Conservation (phyloP, 2,113 vertebrate genomes). For the Loxodonta africana region DNA sequence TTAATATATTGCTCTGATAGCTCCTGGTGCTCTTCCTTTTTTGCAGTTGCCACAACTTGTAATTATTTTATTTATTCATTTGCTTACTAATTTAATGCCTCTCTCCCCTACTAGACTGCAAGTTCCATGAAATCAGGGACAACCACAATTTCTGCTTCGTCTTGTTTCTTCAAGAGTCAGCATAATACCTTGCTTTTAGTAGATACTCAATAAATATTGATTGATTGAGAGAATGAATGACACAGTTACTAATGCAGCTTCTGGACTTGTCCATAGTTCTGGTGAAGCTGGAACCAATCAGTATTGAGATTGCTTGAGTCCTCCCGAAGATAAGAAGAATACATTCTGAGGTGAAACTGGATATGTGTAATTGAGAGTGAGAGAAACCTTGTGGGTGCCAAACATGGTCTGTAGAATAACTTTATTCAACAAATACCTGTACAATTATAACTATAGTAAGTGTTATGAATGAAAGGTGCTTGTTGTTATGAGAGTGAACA, state of each 20-base stretch:
- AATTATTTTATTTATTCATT: constrained; percentile 57
- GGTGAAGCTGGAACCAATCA: not conserved
- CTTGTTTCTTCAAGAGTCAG: not conserved
- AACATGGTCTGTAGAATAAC: not conserved
- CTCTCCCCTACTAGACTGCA: not conserved
- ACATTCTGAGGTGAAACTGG: not conserved
- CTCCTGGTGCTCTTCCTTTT: not conserved
- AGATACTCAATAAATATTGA: not conserved
- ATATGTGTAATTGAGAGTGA: not conserved
- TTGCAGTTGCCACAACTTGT: not conserved
- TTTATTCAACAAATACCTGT: not conserved
- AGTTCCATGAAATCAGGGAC: not conserved
- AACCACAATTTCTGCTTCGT: not conserved
- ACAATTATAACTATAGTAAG: not conserved
- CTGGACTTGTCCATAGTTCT: constrained; percentile 5
- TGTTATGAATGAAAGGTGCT: not conserved
- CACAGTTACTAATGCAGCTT: not conserved
- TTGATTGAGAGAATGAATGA: not conserved
- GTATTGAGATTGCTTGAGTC: not conserved
- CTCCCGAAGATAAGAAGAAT: not conserved
- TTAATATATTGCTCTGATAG: not conserved
- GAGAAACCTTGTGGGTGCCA: not conserved
- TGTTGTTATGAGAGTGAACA: not conserved
- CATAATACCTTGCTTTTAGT: not conserved
- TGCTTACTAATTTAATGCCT: not conserved